Evolutionary conservation across 2,888 invertebrate species (phyloP), one percentile per base, ranked within the genome.

Genomic region (Cosmopolites sordidus): DNA sequence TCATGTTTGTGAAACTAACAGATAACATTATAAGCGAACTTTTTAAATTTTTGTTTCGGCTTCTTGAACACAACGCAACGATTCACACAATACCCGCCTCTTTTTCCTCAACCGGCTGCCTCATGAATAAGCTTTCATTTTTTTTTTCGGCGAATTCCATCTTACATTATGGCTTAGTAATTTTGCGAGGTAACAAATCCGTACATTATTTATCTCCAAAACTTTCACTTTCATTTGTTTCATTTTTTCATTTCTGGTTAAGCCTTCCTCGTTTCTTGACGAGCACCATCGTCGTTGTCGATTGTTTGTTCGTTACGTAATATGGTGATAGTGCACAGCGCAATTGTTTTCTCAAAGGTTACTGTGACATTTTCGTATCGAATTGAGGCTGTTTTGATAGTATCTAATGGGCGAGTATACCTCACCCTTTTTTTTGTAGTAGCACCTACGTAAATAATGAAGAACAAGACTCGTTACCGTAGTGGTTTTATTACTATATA

Each of bases 221-320:
- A 12, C 33, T 33, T 33, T 33, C 33, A 33, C 33, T 33, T 33
- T 33, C 33, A n/a, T 33, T 33, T 33, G 33, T n/a, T 33, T 33
- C 33, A 33, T 33, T 12, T 33, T 33, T 33, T 33, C 11, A 12
- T n/a, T 33, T 33, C 8, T 8, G 22, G 8, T 22, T 8, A 22
- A 8, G 22, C 8, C 3, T 22, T 22, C 22, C 22, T 22, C 22
- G 22, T 22, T 22, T 22, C 22, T 22, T 22, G 22, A 22, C 22
- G 22, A n/a, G 22, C 22, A 22, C 8, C 11, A 33, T 33, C 33
- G n/a, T 33, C n/a, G n/a, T 33, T 33, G n/a, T 33, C n/a, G 3
- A 33, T n/a, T 33, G 33, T 33, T 27, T 33, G 11, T 33, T 11
- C 33, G 3, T 33, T 33, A n/a, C 33, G 8, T 33, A 4, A 33